A percentile compares a stretch with the other conserved stretches of the same genome.
phyloP scores from a whole-genome alignment of 2,888 invertebrate genomes.

The Oasisia sp. region DNA sequence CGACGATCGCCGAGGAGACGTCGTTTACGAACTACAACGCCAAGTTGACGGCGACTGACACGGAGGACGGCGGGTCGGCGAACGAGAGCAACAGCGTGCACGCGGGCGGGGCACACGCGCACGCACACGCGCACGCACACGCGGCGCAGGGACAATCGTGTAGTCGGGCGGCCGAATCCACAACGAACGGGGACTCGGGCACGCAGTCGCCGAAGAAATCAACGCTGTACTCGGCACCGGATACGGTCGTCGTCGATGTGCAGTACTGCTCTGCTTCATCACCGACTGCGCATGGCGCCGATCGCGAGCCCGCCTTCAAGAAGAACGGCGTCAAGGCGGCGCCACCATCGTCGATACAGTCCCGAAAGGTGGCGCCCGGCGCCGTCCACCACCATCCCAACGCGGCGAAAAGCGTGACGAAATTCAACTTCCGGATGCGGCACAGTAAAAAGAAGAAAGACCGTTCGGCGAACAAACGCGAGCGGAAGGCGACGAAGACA shows the following conservation, averaged over 20 bases:
- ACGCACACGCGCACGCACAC: not conserved
- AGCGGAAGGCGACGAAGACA: conserved; percentile 98
- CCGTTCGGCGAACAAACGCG: conserved; percentile 66
- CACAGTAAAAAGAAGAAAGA: conserved; percentile 77
- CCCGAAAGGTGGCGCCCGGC: not conserved
- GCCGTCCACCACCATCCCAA: not conserved
- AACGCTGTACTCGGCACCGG: not conserved
- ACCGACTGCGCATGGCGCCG: not conserved
- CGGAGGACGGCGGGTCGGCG: conserved; percentile 45
- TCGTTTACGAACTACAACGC: conserved; percentile 56
- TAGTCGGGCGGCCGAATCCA: conserved; percentile 31
- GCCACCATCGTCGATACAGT: not conserved
- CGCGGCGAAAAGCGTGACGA: conserved; percentile 46
- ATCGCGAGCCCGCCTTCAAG: not conserved
- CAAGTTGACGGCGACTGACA: conserved; percentile 54
- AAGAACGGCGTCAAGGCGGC: not conserved
- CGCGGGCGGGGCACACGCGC: not conserved
- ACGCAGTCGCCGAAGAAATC: conserved; percentile 36
- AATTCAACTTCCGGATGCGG: conserved; percentile 63
- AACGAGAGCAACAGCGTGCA: conserved; percentile 18
- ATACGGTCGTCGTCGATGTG: not conserved
- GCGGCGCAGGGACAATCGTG: conserved; percentile 17
- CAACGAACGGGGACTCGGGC: conserved; percentile 38
- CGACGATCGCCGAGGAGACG: conserved; percentile 45
- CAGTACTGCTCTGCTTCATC: not conserved